These are phyloP conservation scores for Pao palembangensis DNA, from an alignment of 2,113 vertebrate species.

Conservation along the genomic window DNA sequence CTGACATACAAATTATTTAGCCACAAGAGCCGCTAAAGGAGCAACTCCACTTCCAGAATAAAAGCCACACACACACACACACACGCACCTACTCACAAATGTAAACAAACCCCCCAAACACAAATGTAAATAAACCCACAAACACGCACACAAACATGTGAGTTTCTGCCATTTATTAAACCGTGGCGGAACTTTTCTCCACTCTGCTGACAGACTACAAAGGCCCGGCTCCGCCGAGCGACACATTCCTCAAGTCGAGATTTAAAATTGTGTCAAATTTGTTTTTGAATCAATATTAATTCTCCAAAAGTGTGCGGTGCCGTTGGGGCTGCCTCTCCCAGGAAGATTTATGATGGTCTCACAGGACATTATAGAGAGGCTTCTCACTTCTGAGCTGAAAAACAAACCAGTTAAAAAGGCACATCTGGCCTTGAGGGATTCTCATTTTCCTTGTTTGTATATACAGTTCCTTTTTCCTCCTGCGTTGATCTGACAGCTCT, in stretches of 20 bases:
- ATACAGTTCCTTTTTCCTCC: conserved; percentile 3
- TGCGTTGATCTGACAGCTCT: background rate
- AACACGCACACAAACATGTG: conserved; percentile 4
- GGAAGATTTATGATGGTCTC: conserved; percentile 46
- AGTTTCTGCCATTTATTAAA: conserved; percentile 51
- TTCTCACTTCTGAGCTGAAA: conserved; percentile 10
- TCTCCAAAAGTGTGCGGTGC: conserved; percentile 29
- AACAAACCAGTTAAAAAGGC: conserved; percentile 14
- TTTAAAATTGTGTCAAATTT: conserved; percentile 69
- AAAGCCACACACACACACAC: conserved; percentile 4
- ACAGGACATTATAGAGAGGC: conserved; percentile 20
- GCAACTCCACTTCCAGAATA: too few species aligned
- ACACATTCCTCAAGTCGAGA: conserved; percentile 60
- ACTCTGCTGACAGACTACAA: conserved; percentile 54
- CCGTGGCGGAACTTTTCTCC: conserved; percentile 50
- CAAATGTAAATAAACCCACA: conserved; percentile 47
- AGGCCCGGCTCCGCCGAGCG: conserved; percentile 53
- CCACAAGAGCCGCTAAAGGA: too few species aligned
- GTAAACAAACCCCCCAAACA: conserved; percentile 52
- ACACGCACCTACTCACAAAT: conserved; percentile 1
- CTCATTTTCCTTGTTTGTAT: background rate
- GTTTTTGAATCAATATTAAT: conserved; percentile 74
- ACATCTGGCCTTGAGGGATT: background rate
- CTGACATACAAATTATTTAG: too few species aligned
- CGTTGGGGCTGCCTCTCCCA: conserved; percentile 33